These are phyloP conservation scores for Drosophila limbata DNA, from an alignment of 2,888 invertebrate genomes.

Conservation along the genomic window DNA sequence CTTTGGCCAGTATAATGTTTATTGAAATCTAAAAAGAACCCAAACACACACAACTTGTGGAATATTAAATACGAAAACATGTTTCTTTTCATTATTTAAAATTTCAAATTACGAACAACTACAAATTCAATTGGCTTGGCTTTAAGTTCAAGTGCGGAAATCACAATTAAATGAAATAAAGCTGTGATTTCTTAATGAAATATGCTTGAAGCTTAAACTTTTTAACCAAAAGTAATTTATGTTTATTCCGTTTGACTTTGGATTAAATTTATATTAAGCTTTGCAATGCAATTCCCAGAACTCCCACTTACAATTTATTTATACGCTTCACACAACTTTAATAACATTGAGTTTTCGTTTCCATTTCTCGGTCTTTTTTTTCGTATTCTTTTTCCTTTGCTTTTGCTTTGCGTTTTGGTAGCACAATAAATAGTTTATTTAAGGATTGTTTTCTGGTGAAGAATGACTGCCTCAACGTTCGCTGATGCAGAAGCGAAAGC, in stretches of 20 bases:
- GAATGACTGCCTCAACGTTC: constrained; percentile 36
- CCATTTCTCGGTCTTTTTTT: background rate
- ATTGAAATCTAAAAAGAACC: constrained; percentile 31
- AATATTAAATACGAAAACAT: constrained; percentile 5
- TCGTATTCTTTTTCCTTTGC: constrained; percentile 14
- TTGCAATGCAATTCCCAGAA: constrained; percentile 34
- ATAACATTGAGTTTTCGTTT: constrained; percentile 43
- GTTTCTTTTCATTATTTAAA: constrained; percentile 7
- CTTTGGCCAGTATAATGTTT: constrained; percentile 25
- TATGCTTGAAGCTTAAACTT: background rate
- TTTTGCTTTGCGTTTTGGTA: constrained; percentile 16
- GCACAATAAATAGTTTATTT: constrained; percentile 75
- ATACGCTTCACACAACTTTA: constrained; percentile 51
- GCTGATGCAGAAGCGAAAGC: constrained; percentile 4
- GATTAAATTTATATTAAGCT: constrained; percentile 26
- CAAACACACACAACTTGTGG: constrained; percentile 13
- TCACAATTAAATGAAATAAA: background rate
- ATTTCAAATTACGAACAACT: constrained; percentile 6
- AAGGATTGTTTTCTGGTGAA: constrained; percentile 55
- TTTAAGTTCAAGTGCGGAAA: constrained; percentile 1
- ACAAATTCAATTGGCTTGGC: background rate
- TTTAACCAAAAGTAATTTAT: background rate
- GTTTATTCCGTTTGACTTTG: constrained; percentile 2
- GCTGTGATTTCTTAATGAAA: constrained; percentile 1
- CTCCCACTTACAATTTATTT: constrained; percentile 57